Percentiles rank a stretch among this genome's conserved stretches.
Evolutionary conservation across 1,140 invertebrate species (phyloP).

Genomic region (Tetramorium parvispinum): DNA sequence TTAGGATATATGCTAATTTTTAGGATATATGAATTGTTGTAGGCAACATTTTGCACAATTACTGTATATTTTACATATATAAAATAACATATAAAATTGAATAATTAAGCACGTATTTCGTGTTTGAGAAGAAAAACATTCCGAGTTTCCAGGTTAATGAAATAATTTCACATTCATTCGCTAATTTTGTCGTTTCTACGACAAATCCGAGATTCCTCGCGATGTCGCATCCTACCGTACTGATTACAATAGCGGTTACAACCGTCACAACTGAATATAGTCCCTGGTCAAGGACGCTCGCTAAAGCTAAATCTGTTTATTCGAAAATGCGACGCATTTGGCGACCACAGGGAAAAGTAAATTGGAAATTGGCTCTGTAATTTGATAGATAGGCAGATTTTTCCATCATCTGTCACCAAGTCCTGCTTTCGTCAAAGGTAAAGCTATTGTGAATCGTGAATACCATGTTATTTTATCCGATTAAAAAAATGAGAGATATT

Average conservation of each 20-base stretch:
- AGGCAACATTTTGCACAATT: neutral
- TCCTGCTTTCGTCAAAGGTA: neutral
- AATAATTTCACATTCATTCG: neutral
- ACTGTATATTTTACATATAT: neutral
- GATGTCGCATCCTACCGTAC: neutral
- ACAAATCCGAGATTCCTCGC: neutral
- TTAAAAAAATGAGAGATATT: neutral
- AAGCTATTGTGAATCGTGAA: neutral
- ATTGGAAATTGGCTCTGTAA: no score
- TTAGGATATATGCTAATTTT: neutral
- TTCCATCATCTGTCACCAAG: no score
- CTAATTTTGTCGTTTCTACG: neutral
- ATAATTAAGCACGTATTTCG: no score
- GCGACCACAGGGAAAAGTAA: neutral
- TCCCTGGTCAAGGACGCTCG: neutral
- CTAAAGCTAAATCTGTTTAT: constrained; percentile 4
- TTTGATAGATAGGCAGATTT: neutral
- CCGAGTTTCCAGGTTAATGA: neutral
- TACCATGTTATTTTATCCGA: neutral
- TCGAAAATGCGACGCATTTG: neutral
- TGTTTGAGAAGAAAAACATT: neutral
- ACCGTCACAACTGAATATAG: constrained; percentile 32
- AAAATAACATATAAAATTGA: neutral
- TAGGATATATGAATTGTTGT: neutral
- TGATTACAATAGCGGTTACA: constrained; percentile 3